phyloP scores from a whole-genome alignment of 2,888 invertebrate species.

The Ectemnius continuus region DNA sequence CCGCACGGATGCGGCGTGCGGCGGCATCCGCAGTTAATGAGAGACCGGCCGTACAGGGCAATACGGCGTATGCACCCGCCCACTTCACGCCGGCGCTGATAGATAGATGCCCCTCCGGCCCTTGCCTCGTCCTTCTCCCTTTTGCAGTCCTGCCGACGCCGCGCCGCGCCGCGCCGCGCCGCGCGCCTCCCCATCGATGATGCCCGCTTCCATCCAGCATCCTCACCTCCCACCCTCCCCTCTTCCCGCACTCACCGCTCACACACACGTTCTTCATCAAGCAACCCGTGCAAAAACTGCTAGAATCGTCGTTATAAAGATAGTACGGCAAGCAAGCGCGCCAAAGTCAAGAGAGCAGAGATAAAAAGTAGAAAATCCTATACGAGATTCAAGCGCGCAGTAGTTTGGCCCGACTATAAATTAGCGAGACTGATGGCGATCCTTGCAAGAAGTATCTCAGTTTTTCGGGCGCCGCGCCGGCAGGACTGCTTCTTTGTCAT shows the following conservation, averaged over 20 bases:
- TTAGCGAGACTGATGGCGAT: background rate
- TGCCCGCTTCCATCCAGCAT: constrained; percentile 44
- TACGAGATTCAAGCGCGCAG: background rate
- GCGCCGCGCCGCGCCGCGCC: too few relatives aligned
- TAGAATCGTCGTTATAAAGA: constrained; percentile 51
- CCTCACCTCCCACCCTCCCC: constrained; percentile 11
- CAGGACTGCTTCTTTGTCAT: too few relatives aligned
- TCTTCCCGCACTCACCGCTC: constrained; percentile 15
- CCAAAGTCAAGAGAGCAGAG: constrained; percentile 41
- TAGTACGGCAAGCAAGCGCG: constrained; percentile 50
- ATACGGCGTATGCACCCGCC: constrained; percentile 77
- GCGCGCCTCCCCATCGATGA: background rate
- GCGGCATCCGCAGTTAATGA: constrained; percentile 79
- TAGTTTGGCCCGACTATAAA: background rate
- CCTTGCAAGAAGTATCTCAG: background rate
- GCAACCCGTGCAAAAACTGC: constrained; percentile 24
- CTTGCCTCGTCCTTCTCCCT: constrained; percentile 51
- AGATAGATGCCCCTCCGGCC: constrained; percentile 77
- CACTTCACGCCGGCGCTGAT: constrained; percentile 78
- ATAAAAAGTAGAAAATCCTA: constrained; percentile 27
- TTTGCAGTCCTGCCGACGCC: constrained; percentile 22
- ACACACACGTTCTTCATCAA: constrained; percentile 22
- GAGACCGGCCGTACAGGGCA: constrained; percentile 77
- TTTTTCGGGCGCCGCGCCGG: background rate
- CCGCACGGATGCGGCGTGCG: constrained; percentile 80